These are phyloP conservation scores for Caenorhabditis wallacei DNA, from an alignment of 2,888 invertebrate species.

Conservation along the genomic window DNA sequence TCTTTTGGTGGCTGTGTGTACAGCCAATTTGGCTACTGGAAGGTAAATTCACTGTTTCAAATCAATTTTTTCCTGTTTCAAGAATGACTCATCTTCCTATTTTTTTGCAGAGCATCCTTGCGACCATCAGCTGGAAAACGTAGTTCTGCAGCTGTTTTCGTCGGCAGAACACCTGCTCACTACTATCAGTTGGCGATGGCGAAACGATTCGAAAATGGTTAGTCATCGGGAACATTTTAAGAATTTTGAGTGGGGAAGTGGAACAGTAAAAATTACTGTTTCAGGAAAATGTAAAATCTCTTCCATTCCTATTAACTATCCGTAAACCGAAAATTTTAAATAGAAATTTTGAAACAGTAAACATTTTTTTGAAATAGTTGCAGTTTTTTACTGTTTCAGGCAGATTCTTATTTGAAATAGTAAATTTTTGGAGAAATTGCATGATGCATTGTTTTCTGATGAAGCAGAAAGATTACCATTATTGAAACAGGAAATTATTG, in stretches of 20 bases:
- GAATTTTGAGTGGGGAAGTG: background rate
- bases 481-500: too few species aligned
- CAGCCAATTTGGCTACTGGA: constrained; percentile 60
- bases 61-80: background rate
- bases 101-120: constrained; percentile 45
- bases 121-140: constrained; percentile 66
- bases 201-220: constrained; percentile 24
- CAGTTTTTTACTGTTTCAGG: too few species aligned
- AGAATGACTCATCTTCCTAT: too few species aligned
- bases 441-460: too few species aligned
- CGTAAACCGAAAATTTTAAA: too few species aligned
- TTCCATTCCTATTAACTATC: too few species aligned
- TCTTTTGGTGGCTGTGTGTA: constrained; percentile 40
- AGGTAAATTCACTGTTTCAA: constrained; percentile 24
- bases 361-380: too few species aligned
- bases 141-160: constrained; percentile 31
- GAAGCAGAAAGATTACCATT: too few species aligned
- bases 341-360: too few species aligned
- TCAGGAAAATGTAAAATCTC: too few species aligned
- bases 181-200: constrained; percentile 37
- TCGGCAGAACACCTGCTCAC: constrained; percentile 38
- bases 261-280: background rate
- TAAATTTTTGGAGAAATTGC: too few species aligned
- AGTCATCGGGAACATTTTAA: background rate
- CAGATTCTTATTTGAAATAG: too few species aligned